Conservation (phyloP, 2,113 vertebrate species). For the Lepus europaeus region DNA sequence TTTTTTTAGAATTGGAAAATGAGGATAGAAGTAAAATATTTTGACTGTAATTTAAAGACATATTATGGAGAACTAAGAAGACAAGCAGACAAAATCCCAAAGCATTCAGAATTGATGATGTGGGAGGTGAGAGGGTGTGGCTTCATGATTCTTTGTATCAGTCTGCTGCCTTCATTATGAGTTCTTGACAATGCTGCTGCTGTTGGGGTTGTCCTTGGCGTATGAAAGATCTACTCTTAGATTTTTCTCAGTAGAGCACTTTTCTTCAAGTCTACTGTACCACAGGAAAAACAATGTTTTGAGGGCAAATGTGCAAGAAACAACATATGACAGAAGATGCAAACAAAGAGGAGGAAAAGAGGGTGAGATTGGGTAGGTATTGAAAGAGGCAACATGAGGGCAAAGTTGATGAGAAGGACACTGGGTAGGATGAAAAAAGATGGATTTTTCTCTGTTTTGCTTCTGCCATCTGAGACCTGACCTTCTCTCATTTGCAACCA, state of each 20-base stretch:
- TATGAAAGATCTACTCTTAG: not conserved
- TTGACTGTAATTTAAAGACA: not conserved
- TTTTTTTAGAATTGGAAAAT: constrained; percentile 16
- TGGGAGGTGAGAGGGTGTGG: not conserved
- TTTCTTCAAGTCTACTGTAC: constrained; percentile 43
- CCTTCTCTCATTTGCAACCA: not conserved
- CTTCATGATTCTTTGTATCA: not conserved
- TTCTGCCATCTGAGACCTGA: not conserved
- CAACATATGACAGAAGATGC: not conserved
- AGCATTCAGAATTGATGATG: not conserved
- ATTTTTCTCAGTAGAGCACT: constrained; percentile 31
- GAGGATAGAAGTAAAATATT: not conserved
- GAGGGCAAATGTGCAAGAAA: not conserved
- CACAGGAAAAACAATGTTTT: not conserved
- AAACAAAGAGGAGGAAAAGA: not conserved
- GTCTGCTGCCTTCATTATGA: not conserved
- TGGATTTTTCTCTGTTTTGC: not conserved
- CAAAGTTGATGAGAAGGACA: not conserved
- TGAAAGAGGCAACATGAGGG: not conserved
- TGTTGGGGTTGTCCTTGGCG: not conserved
- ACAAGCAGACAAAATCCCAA: constrained; percentile 10
- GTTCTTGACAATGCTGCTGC: not conserved
- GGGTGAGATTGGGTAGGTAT: not conserved
- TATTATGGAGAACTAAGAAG: not conserved
- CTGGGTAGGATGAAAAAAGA: not conserved